Base-by-base conservation (phyloP, 2,888 invertebrate genomes). In the Caenorhabditis zanzibari region DNA sequence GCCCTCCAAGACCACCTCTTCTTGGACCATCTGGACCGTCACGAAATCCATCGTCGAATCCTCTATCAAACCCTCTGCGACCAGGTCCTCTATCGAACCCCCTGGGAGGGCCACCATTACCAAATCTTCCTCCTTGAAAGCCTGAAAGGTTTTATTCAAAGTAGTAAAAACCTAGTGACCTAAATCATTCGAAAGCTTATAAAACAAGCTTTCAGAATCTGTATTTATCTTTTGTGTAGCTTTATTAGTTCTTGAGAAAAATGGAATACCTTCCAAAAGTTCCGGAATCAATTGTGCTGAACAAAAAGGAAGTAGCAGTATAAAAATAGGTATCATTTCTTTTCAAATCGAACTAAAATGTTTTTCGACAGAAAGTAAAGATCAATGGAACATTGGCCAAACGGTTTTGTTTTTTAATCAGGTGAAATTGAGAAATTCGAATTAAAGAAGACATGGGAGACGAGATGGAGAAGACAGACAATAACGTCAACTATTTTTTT, bases 321-420 rank as follows among this genome's bases (percentile, higher is more conserved):
- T 16, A n/a, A 68, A 38, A 12, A 68, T 56, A 5, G 22, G 24
- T n/a, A 24, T 38, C 22, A n/a, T n/a, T n/a, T n/a, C n/a, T n/a
- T n/a, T 64, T 66, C 58, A 74, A 59, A 41, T 38, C 28, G 56
- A n/a, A 41, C 28, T 44, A 28, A 72, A 61, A 59, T 72, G 72
- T 73, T 54, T 64, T 38, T 26, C 26, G 9, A n/a, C 14, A 63
- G 12, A 44, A 63, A 44, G 49, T 52, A 49, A 66, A 66, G 75
- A 75, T 75, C 75, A 68, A 49, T 22, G 75, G 66, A 75, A 75
- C 75, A 75, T 75, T 75, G 44, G 75, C 44, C 66, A 64, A 75
- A 75, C 66, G 56, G 64, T 73, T 38, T 74, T 71, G 71, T 56
- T 71, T 71, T 71, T 41, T 19, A 19, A 10, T 26, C 19, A 7